These are phyloP conservation scores for Bombyx mandarina DNA, from an alignment of 1,140 invertebrate genomes.

Conservation along the genomic window DNA sequence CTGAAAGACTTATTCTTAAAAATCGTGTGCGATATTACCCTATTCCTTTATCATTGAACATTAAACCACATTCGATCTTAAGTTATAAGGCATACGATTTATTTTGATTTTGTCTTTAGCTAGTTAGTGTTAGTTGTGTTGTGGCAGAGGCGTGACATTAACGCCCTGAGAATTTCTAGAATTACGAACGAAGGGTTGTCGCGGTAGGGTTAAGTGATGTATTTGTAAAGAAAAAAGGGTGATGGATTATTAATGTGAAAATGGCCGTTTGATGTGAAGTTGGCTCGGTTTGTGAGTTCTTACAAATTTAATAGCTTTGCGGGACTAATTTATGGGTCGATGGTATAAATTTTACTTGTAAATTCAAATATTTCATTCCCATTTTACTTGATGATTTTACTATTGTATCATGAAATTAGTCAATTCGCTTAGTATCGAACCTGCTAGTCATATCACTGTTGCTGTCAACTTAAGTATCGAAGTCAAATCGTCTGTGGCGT, in stretches of 20 bases:
- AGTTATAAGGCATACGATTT: constrained; percentile 11
- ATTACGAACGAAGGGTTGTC: constrained; percentile 62
- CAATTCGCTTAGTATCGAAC: too few species aligned
- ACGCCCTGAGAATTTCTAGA: constrained; percentile 53
- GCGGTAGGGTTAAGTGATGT: constrained; percentile 57
- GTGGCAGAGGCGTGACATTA: constrained; percentile 63
- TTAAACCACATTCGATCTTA: constrained; percentile 22
- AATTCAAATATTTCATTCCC: too few species aligned
- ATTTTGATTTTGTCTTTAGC: constrained; percentile 13
- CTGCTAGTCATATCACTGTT: too few species aligned
- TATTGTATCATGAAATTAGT: too few species aligned
- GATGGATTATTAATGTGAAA: constrained; percentile 48
- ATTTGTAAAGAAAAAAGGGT: constrained; percentile 27
- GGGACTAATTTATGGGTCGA: too few species aligned
- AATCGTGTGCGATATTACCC: constrained; percentile 49
- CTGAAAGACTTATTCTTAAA: constrained; percentile 56
- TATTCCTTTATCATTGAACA: constrained; percentile 24
- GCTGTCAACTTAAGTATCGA: too few species aligned
- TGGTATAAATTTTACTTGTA: too few species aligned
- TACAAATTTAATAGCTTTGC: too few species aligned
- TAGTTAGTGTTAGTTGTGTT: constrained; percentile 37
- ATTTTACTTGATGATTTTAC: too few species aligned
- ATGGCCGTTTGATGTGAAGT: constrained; percentile 27
- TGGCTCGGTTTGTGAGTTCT: too few species aligned
- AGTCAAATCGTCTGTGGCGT: too few species aligned